Evolutionary conservation across 1,140 invertebrate species (phyloP).

Genomic region (Diploscapter pachys): DNA sequence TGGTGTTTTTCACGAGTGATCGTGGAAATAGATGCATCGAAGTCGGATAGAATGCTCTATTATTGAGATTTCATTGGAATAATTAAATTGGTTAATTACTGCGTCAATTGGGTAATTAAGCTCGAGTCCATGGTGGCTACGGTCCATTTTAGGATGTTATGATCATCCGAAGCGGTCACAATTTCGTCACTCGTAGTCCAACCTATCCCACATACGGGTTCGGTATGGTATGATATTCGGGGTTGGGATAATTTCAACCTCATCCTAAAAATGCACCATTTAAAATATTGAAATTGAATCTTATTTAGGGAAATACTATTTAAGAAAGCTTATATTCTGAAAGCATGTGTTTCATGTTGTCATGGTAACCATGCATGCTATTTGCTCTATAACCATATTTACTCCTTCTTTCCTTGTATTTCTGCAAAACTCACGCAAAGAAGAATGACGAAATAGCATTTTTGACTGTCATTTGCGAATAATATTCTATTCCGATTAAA

Average conservation of each 20-base stretch:
- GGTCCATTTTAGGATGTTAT: conserved; percentile 82
- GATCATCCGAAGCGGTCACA: conserved; percentile 87
- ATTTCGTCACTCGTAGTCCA: conserved; percentile 89
- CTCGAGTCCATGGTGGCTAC: conserved; percentile 73
- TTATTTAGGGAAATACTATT: neutral
- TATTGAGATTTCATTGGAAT: neutral
- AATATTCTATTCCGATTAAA: too few species aligned
- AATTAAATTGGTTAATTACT: neutral
- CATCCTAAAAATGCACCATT: conserved; percentile 14
- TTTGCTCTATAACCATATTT: too few species aligned
- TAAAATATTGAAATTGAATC: neutral
- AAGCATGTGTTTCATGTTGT: too few species aligned
- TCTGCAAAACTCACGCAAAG: too few species aligned
- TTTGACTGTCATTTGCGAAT: too few species aligned
- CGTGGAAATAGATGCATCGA: conserved; percentile 78
- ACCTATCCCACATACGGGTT: conserved; percentile 77
- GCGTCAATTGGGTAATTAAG: conserved; percentile 70
- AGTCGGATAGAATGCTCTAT: conserved; percentile 75
- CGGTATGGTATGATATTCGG: conserved; percentile 64
- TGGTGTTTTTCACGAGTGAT: conserved; percentile 68
- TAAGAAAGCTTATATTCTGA: neutral
- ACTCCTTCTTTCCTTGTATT: too few species aligned
- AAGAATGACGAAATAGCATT: too few species aligned
- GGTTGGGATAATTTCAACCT: conserved; percentile 24
- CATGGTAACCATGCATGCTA: too few species aligned